Percentiles rank a stretch among this genome's conserved stretches.
These are phyloP conservation scores for Chymomyza fuscimana DNA, from an alignment of 2,888 invertebrate genomes.

Conservation along the genomic window DNA sequence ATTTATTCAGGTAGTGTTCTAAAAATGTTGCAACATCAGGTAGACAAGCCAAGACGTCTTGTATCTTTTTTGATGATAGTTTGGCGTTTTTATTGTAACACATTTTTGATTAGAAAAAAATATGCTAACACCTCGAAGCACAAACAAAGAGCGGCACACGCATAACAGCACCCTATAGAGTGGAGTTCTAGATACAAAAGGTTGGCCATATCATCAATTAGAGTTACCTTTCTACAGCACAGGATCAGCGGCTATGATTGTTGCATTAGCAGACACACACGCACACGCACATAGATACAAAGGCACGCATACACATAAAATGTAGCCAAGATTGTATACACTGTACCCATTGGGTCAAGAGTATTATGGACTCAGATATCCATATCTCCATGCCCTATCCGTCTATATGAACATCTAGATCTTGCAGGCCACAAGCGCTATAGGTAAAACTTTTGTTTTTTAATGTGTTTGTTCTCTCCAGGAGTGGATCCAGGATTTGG, in stretches of 20 bases:
- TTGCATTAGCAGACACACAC: slow-evolving; percentile 53
- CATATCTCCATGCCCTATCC: too few relatives aligned
- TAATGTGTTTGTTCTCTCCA: too few relatives aligned
- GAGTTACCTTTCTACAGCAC: slow-evolving; percentile 69
- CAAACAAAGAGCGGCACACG: slow-evolving; percentile 52
- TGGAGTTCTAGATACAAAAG: not conserved
- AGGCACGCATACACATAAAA: too few relatives aligned
- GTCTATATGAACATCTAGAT: too few relatives aligned
- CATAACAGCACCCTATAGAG: not conserved
- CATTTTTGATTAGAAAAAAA: slow-evolving; percentile 68
- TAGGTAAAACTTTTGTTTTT: too few relatives aligned
- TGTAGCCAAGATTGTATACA: not conserved
- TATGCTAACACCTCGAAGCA: slow-evolving; percentile 68
- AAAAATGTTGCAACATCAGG: slow-evolving; percentile 1
- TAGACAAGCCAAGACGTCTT: not conserved
- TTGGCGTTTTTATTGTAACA: slow-evolving; percentile 53
- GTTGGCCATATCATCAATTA: slow-evolving; percentile 60
- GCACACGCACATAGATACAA: not conserved
- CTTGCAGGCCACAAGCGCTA: too few relatives aligned
- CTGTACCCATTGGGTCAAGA: too few relatives aligned
- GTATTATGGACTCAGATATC: too few relatives aligned
- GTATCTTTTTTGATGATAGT: not conserved
- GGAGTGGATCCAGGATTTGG: too few relatives aligned
- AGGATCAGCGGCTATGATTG: slow-evolving; percentile 64
- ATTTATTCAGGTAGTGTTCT: too few relatives aligned